These are phyloP conservation scores for Cyaniris semiargus DNA, from an alignment of 2,888 invertebrate genomes.

Conservation along the genomic window DNA sequence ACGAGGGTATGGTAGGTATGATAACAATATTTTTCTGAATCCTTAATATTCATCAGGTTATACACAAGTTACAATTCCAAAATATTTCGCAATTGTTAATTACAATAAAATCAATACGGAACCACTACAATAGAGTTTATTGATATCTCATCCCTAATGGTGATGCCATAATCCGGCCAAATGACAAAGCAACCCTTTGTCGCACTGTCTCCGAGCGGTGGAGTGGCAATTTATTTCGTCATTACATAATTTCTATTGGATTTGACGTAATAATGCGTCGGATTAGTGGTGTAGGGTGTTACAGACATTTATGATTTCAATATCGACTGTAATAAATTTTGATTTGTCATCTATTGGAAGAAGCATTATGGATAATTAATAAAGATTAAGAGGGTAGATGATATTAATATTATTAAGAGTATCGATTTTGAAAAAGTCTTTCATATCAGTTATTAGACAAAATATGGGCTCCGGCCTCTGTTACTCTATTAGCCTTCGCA, in stretches of 20 bases:
- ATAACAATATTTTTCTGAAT: neutral
- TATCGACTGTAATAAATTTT: slow-evolving; percentile 25
- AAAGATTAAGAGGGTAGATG: neutral
- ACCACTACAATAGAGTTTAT: neutral
- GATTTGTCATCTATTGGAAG: slow-evolving; percentile 17
- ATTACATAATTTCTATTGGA: slow-evolving; percentile 59
- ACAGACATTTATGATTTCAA: slow-evolving; percentile 35
- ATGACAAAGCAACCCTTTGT: slow-evolving; percentile 64
- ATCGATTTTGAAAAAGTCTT: neutral
- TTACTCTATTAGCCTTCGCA: too few species aligned
- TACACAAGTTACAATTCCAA: neutral
- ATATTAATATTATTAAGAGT: neutral
- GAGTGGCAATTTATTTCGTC: slow-evolving; percentile 68
- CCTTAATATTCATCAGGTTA: neutral
- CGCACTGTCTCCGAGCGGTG: slow-evolving; percentile 54
- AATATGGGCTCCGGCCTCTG: too few species aligned
- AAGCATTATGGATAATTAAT: neutral
- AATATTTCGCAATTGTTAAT: neutral
- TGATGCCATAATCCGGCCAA: slow-evolving; percentile 50
- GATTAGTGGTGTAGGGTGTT: slow-evolving; percentile 53
- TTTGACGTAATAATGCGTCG: slow-evolving; percentile 53
- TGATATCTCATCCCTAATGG: slow-evolving; percentile 41
- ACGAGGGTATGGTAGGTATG: neutral
- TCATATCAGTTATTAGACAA: too few species aligned
- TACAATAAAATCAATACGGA: neutral